Conservation (phyloP, 2,888 invertebrate species). For the Periphyllus acericola region DNA sequence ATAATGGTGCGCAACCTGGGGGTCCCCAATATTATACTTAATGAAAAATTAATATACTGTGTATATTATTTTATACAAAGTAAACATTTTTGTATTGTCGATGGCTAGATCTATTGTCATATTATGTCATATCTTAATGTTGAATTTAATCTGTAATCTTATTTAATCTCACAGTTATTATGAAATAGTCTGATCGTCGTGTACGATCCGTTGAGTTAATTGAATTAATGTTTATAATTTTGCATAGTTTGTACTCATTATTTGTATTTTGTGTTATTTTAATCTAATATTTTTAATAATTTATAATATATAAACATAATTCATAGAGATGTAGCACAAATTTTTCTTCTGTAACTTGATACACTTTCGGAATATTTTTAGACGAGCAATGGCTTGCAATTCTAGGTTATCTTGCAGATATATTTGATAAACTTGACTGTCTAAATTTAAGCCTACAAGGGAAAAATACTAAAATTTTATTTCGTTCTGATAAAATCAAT, state of each 20-base stretch:
- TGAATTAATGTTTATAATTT: constrained; percentile 20
- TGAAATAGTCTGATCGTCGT: too few relatives aligned
- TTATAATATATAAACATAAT: constrained; percentile 36
- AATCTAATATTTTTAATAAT: constrained; percentile 7
- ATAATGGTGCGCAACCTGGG: too few relatives aligned
- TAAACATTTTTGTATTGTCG: too few relatives aligned
- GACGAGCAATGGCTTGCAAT: constrained; percentile 44
- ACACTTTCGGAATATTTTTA: constrained; percentile 36
- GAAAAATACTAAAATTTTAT: constrained; percentile 50
- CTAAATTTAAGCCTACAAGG: constrained; percentile 55
- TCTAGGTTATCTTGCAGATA: too few relatives aligned
- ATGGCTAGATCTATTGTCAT: too few relatives aligned
- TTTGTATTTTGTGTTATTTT: constrained; percentile 23
- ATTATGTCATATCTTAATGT: too few relatives aligned
- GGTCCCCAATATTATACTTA: too few relatives aligned
- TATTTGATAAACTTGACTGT: constrained; percentile 52
- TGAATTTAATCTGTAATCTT: too few relatives aligned
- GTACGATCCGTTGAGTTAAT: constrained; percentile 8
- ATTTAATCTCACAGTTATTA: too few relatives aligned
- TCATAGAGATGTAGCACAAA: constrained; percentile 12
- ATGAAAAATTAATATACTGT: too few relatives aligned
- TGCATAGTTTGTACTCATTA: constrained; percentile 14
- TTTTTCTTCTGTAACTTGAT: constrained; percentile 37
- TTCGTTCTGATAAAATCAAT: constrained; percentile 48
- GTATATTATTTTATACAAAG: too few relatives aligned